Conservation (phyloP, 2,888 invertebrate species). For the Gordius sp. region DNA sequence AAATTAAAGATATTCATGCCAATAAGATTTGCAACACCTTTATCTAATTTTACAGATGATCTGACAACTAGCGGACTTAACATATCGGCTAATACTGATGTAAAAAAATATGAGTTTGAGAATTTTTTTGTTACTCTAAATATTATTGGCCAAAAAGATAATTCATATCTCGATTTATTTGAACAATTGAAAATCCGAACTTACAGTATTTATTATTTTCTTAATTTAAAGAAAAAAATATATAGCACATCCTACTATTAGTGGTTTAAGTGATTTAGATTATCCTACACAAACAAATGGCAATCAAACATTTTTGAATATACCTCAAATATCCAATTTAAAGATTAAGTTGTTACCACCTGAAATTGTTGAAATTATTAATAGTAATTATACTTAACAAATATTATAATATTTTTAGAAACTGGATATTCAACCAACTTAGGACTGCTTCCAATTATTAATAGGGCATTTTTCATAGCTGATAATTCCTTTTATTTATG, state of each 20-base stretch:
- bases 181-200: not conserved
- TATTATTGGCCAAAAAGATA: not conserved
- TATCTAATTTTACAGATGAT: too few species aligned
- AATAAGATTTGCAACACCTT: too few species aligned
- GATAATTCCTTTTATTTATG: slow-evolving; percentile 9
- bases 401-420: not conserved
- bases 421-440: not conserved
- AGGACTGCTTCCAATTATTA: not conserved
- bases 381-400: not conserved
- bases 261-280: slow-evolving; percentile 9
- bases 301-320: not conserved
- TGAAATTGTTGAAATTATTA: not conserved
- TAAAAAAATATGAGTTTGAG: too few species aligned
- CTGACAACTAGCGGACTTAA: too few species aligned
- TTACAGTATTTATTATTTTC: not conserved
- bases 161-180: not conserved
- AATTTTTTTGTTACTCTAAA: too few species aligned
- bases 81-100: too few species aligned
- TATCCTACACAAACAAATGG: not conserved
- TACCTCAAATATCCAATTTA: not conserved
- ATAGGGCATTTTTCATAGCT: not conserved
- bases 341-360: not conserved
- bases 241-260: slow-evolving; percentile 7
- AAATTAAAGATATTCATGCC: too few species aligned
- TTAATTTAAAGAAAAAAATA: not conserved